Conservation (phyloP, 2,113 vertebrate genomes). For the Axis porcinus region DNA sequence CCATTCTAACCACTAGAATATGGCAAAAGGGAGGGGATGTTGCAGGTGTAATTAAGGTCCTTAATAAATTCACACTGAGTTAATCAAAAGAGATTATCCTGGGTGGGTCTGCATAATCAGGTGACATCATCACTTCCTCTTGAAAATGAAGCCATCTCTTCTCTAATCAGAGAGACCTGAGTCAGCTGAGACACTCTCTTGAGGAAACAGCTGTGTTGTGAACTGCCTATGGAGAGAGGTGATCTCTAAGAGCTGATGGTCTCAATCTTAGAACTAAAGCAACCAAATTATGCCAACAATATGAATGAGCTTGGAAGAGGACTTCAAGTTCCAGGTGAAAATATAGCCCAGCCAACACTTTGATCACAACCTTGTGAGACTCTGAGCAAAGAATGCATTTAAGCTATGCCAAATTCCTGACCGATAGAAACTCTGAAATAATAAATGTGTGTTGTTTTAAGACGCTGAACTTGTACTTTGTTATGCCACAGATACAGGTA, state of each 20-base stretch:
- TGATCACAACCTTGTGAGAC: not conserved
- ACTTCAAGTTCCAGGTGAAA: not conserved
- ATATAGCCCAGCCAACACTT: not conserved
- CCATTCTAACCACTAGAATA: not conserved
- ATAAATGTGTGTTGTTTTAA: not conserved
- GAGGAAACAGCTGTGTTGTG: not conserved
- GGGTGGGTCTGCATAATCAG: not conserved
- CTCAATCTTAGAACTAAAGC: not conserved
- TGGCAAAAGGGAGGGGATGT: not conserved
- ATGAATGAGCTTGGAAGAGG: not conserved
- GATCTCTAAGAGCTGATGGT: not conserved
- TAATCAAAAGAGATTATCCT: not conserved
- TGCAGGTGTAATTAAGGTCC: not conserved
- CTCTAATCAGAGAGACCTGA: not conserved
- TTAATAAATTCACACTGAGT: not conserved
- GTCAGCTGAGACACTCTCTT: not conserved
- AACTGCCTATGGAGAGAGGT: not conserved
- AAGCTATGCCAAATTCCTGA: not conserved
- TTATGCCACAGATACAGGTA: not conserved
- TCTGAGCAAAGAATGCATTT: not conserved
- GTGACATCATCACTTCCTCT: not conserved
- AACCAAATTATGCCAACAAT: not conserved
- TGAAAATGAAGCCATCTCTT: not conserved
- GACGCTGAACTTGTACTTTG: not conserved
- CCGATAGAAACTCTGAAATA: not conserved